These are phyloP conservation scores for Chelonus insularis DNA, from an alignment of 1,140 invertebrate species.

Conservation along the genomic window DNA sequence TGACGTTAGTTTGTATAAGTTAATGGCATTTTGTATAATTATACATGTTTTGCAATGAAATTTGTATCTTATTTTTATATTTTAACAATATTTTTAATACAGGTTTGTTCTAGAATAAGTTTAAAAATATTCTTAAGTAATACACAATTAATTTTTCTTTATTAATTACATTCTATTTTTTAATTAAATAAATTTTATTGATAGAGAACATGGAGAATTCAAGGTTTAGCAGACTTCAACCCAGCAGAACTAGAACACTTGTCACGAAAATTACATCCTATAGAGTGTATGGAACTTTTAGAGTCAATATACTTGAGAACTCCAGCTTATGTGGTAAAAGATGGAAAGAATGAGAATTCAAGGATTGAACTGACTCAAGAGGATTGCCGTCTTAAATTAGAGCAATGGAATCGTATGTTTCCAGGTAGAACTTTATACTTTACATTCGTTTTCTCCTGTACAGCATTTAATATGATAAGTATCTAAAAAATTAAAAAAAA, in stretches of 20 bases:
- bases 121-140: too few species aligned
- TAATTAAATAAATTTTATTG: too few species aligned
- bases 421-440: constrained; percentile 21
- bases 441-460: not conserved
- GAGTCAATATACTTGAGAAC: constrained; percentile 27
- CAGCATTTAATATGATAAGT: not conserved
- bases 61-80: constrained; percentile 28
- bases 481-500: not conserved
- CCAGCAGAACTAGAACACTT: constrained; percentile 24
- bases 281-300: constrained; percentile 28
- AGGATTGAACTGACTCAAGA: constrained; percentile 11
- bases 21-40: constrained; percentile 18
- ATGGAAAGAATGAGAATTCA: constrained; percentile 9
- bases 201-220: constrained; percentile 22
- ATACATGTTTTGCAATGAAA: constrained; percentile 28
- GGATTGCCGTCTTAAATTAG: constrained; percentile 26
- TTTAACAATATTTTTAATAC: constrained; percentile 28
- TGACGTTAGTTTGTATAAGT: constrained; percentile 15
- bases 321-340: not conserved
- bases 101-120: too few species aligned
- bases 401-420: constrained; percentile 27
- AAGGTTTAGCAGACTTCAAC: constrained; percentile 22
- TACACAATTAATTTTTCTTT: too few species aligned
- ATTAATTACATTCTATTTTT: too few species aligned
- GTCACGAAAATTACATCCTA: constrained; percentile 25